Evolutionary conservation across 2,797 vertebrate species (phyloP).

Genomic region (Heterohyrax brucei): DNA sequence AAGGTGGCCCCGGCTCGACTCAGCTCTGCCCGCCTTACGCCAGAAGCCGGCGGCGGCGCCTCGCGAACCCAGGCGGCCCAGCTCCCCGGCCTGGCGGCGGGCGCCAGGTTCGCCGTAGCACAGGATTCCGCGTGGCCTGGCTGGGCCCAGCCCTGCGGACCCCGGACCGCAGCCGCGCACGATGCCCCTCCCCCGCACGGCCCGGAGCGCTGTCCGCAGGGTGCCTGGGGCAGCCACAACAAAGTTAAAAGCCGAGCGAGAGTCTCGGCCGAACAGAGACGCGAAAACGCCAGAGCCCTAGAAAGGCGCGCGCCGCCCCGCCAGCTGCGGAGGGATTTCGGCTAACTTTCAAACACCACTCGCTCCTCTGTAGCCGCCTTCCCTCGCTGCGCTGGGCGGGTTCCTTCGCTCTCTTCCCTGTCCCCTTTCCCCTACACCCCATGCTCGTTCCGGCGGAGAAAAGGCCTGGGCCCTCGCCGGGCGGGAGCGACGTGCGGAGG

Average conservation of each 20-base stretch:
- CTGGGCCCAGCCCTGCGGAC: background rate
- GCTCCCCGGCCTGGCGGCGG: constrained; percentile 46
- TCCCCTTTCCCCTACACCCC: background rate
- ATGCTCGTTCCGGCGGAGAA: background rate
- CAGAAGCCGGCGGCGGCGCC: background rate
- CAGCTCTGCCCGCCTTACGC: constrained; percentile 2
- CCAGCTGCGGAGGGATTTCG: constrained; percentile 81
- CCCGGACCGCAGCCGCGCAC: background rate
- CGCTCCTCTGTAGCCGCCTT: constrained; percentile 37
- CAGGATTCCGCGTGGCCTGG: background rate
- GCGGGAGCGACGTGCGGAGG: background rate
- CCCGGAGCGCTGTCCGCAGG: background rate
- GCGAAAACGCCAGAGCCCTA: background rate
- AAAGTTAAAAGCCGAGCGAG: constrained; percentile 80
- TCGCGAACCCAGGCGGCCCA: constrained; percentile 74
- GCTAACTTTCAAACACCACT: constrained; percentile 82
- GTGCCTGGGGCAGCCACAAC: constrained; percentile 75
- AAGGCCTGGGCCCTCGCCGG: background rate
- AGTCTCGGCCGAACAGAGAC: constrained; percentile 26
- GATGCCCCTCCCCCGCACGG: background rate
- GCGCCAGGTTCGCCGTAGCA: background rate
- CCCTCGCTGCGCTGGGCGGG: background rate
- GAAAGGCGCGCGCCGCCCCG: constrained; percentile 65
- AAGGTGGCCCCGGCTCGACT: background rate
- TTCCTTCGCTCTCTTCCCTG: background rate